Base-by-base conservation (phyloP, 2,888 invertebrate genomes). In the Limenitis camilla region DNA sequence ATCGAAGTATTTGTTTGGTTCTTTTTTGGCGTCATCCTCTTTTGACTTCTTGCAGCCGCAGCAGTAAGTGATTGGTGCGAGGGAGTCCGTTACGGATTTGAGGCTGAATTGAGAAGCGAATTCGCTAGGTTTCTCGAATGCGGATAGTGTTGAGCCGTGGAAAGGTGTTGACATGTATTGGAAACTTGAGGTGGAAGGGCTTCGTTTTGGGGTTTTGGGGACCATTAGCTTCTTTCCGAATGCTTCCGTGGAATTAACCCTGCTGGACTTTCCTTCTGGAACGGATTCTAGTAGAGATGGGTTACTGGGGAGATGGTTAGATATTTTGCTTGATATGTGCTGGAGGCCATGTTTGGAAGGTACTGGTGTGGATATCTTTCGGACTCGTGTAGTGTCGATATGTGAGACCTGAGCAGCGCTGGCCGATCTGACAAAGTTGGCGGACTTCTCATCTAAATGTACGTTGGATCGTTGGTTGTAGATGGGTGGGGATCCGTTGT, bases 101-200 rank as follows among this genome's bases (percentile, higher is more conserved):
- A 94, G 70, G 9, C 94, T 94, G 58, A 94, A 90, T 43, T 94
- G 94, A 0, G 93, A 94, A 0, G 94, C 92, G 68, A 94, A 93
- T 61, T 93, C 93, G 68, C 92, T 91, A 0, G 93, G 93, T 57
- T 94, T 93, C 50, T 94, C 93, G 58, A 95, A 90, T 0, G 90
- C 91, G 0, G 94, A 94, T 0, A 95, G 66, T 0, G 95, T 94
- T 39, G 95, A 94, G 0, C 95, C 95, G 64, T 95, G 95, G 69
- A 94, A 95, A 0, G 95, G 94, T 0, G 95, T 95, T 42, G 93
- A 93, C 71, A 95, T 91, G 67, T 95, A 96, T 58, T 94, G 92
- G 62, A 96, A 94, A 43, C 94, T 94, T 35, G 94, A 94, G 0
- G 92, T 92, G 0, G 94, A 94, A 0, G 94, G 93, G 30, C 92